Evolutionary conservation across 2,888 invertebrate genomes (phyloP), one percentile per base, ranked within the genome.

Genomic region (Lepetodrilus schrolli): DNA sequence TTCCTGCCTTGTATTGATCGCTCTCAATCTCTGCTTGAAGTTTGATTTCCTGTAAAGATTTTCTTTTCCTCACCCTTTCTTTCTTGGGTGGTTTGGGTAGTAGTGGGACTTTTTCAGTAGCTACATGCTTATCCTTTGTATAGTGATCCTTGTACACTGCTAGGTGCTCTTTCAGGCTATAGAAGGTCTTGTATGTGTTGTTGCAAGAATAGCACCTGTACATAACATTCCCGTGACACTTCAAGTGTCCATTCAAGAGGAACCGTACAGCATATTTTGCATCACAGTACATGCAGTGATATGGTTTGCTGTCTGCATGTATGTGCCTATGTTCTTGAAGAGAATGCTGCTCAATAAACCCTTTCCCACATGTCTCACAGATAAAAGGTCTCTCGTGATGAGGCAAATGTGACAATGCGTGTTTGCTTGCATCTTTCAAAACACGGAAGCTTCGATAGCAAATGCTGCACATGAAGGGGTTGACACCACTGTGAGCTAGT

Each of bases 311-410:
- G 13, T 58, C 30, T n/a, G 58, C 58, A 58, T 58, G 58, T 2
- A 58, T 58, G 17, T n/a, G 30, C 0, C 4, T 4, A 8, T 58
- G 58, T 17, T 58, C 58, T n/a, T 34, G 58, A 17, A 58, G 58
- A n/a, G 58, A 1, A 58, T 58, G 58, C 30, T 58, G 26, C 58
- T 58, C 30, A 13, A 34, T 30, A 58, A 58, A 58, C 2, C 58
- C 58, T 58, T 58, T 58, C 10, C 58, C 58, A 58, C 58, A 58
- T 23, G 26, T 30, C 10, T 17, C 7, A 58, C 58, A 58, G 17
- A 58, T 58, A 30, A 30, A 30, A 30, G 58, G 58, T 30, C 30
- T 58, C n/a, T 58, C 58, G n/a, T 58, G 58, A 58, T 26, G 58
- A 4, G 58, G 26, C 34, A 58, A 5, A 17, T 58, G 58, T 30